Evolutionary conservation across 2,113 vertebrate species (phyloP).

Genomic region (Tragelaphus scriptus): DNA sequence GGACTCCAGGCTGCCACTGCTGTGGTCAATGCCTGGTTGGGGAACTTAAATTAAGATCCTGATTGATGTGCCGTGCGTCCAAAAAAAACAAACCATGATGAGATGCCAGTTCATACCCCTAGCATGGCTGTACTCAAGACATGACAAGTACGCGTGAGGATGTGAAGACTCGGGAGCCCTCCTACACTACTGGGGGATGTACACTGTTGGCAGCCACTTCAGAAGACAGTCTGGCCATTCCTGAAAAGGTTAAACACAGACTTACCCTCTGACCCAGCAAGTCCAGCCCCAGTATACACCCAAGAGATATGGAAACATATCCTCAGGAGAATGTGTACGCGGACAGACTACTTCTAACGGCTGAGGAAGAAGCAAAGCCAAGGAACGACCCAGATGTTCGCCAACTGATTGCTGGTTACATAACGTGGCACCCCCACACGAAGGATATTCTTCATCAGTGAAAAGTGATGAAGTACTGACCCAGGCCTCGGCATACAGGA

Average conservation of each 20-base stretch:
- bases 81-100: not conserved
- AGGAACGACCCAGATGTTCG: not conserved
- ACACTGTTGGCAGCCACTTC: not conserved
- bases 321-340: not conserved
- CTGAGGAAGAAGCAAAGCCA: not conserved
- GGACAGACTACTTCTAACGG: not conserved
- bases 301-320: not conserved
- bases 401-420: not conserved
- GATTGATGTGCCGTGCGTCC: fast-evolving
- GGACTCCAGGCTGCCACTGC: not conserved
- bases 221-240: not conserved
- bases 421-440: not conserved
- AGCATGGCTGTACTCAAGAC: not conserved
- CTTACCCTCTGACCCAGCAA: not conserved
- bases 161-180: not conserved
- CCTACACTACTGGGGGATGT: not conserved
- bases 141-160: not conserved
- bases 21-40: too few relatives aligned
- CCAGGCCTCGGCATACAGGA: not conserved
- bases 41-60: not conserved
- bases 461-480: not conserved
- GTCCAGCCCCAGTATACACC: not conserved
- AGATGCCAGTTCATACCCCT: not conserved
- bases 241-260: not conserved
- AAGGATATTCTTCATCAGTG: not conserved